Evolutionary conservation across 2,888 invertebrate species (phyloP), one percentile per base, ranked within the genome.

Genomic region (Eilema sororculum): DNA sequence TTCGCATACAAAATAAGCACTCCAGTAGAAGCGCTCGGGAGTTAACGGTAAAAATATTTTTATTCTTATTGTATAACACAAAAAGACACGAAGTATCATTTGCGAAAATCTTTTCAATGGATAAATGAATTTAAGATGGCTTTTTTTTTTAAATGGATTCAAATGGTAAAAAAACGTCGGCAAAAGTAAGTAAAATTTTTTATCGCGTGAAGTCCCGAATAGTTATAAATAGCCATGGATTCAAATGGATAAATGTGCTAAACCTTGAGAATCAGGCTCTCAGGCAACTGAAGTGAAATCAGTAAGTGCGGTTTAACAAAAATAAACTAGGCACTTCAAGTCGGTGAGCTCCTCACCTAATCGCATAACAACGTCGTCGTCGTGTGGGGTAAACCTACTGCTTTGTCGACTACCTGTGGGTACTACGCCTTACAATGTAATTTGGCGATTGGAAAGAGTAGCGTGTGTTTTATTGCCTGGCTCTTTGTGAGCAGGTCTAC

Each of bases 1-100:
- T 72, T 59, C 20, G 20, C 61, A 68, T 72, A 61, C 16, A n/a
- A 61, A 69, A 77, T 75, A 67, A 69, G 80, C 79, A 79, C 73
- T 74, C 67, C 72, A 80, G 75, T 74, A 70, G 65, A 62, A 63
- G 63, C 69, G 59, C n/a, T 33, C 1, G 22, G 28, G 71, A 71
- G 63, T 24, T n/a, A n/a, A n/a, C n/a, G n/a, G n/a, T n/a, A n/a
- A n/a, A n/a, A n/a, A n/a, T n/a, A n/a, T n/a, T n/a, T n/a, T n/a
- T n/a, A n/a, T n/a, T n/a, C n/a, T n/a, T n/a, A 16, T 41, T 41
- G n/a, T n/a, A 46, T 16, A 41, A 16, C 4, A 13, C 2, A 28
- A 16, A 2, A 41, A 0, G 5, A 41, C 20, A 46, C 20, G 20
- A 52, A 52, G 20, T 20, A n/a, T 52, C 0, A 3, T n/a, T 52